These are phyloP conservation scores for Agapostemon virescens DNA, from an alignment of 2,888 invertebrate genomes.

Conservation along the genomic window DNA sequence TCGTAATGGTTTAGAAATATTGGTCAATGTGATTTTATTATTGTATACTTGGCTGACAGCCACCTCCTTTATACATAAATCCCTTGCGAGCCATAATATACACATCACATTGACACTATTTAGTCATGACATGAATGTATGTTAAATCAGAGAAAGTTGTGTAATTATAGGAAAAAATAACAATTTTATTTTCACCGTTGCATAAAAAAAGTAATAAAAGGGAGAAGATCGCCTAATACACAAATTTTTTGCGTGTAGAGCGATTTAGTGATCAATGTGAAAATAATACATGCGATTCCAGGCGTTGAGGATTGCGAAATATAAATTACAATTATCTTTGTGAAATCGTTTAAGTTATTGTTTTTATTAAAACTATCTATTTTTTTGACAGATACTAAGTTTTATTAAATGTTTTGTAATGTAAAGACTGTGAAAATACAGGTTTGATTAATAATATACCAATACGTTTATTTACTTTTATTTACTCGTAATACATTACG, in stretches of 20 bases:
- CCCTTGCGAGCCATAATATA: slow-evolving; percentile 63
- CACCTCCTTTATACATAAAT: slow-evolving; percentile 64
- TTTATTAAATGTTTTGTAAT: slow-evolving; percentile 70
- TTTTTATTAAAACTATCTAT: slow-evolving; percentile 23
- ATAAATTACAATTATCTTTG: neutral
- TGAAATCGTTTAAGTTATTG: slow-evolving; percentile 9
- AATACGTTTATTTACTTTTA: slow-evolving; percentile 39
- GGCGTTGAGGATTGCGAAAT: slow-evolving; percentile 2
- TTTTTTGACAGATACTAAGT: slow-evolving; percentile 36
- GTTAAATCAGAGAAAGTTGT: slow-evolving; percentile 53
- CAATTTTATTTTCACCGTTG: slow-evolving; percentile 54
- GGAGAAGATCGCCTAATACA: slow-evolving; percentile 50
- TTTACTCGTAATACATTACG: slow-evolving; percentile 18
- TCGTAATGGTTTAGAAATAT: slow-evolving; percentile 34
- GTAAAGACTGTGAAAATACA: slow-evolving; percentile 76
- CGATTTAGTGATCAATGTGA: slow-evolving; percentile 2
- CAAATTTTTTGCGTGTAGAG: slow-evolving; percentile 37
- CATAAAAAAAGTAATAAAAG: slow-evolving; percentile 53
- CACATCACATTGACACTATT: slow-evolving; percentile 53
- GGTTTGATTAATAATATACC: slow-evolving; percentile 65
- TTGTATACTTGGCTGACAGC: slow-evolving; percentile 52
- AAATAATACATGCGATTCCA: slow-evolving; percentile 24
- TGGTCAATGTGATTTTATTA: slow-evolving; percentile 60
- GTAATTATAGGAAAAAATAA: slow-evolving; percentile 46
- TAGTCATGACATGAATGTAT: slow-evolving; percentile 56